Evolutionary conservation across 2,113 vertebrate species (phyloP).

Genomic region (Zeus faber): DNA sequence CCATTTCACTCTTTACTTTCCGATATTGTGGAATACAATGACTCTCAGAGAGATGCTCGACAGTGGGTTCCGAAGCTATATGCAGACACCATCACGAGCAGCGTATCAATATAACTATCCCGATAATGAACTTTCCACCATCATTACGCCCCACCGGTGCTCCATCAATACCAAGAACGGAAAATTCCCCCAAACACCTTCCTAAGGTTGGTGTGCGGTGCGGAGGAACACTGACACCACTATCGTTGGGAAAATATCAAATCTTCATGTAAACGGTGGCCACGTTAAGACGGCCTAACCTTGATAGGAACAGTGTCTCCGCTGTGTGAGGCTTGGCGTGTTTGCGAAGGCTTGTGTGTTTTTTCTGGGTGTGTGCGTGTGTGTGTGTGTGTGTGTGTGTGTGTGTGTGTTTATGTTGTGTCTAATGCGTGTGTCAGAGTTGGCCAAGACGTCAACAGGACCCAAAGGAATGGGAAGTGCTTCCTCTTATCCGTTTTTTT

Average conservation of each 20-base stretch:
- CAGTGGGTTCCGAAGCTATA: too few relatives aligned
- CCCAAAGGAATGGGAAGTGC: slow-evolving; percentile 32
- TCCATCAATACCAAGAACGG: too few relatives aligned
- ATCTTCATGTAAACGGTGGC: slow-evolving; percentile 15
- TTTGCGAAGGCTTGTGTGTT: background rate
- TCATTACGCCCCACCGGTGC: too few relatives aligned
- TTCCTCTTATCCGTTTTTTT: slow-evolving; percentile 39
- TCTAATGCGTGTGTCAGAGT: slow-evolving; percentile 12
- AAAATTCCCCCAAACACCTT: too few relatives aligned
- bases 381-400: slow-evolving; percentile 6
- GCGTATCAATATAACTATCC: too few relatives aligned
- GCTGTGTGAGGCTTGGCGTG: background rate
- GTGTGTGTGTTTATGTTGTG: slow-evolving; percentile 7
- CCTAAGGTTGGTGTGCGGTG: too few relatives aligned
- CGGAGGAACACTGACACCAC: slow-evolving; percentile 15
- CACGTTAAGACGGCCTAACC: slow-evolving; percentile 20
- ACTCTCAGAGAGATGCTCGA: too few relatives aligned
- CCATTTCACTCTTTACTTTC: too few relatives aligned
- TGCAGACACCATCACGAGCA: too few relatives aligned
- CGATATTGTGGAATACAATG: too few relatives aligned
- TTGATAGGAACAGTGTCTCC: slow-evolving; percentile 30
- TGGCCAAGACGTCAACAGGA: slow-evolving; percentile 39
- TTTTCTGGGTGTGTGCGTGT: slow-evolving; percentile 14
- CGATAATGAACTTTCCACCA: too few relatives aligned
- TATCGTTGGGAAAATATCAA: slow-evolving; percentile 22